phyloP scores from a whole-genome alignment of 1,140 invertebrate genomes.

The Phenacoccus solenopsis region DNA sequence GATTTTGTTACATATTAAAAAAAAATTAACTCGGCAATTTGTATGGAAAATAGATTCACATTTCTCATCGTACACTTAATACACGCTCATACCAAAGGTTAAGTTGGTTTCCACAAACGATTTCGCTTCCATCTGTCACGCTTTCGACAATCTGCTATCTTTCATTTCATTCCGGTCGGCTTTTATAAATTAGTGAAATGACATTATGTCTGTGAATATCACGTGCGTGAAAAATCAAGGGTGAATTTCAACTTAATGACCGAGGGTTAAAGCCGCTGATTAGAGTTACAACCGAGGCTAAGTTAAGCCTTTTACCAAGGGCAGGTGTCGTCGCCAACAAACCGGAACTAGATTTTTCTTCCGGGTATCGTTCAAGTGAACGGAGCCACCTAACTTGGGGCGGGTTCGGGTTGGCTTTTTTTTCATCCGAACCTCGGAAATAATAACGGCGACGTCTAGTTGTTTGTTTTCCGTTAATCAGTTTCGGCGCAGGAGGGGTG shows the following conservation, averaged over 20 bases:
- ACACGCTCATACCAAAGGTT: too few species aligned
- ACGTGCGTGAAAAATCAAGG: slow-evolving; percentile 1
- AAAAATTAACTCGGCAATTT: too few species aligned
- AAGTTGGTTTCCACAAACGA: too few species aligned
- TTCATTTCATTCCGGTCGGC: too few species aligned
- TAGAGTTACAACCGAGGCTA: background rate
- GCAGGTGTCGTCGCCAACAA: background rate
- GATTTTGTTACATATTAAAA: too few species aligned
- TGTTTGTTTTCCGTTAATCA: too few species aligned
- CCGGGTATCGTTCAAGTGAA: background rate
- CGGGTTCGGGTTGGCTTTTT: too few species aligned
- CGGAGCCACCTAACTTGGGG: background rate
- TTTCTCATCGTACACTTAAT: too few species aligned
- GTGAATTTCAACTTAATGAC: background rate
- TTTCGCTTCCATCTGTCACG: background rate
- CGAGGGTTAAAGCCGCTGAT: background rate
- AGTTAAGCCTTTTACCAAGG: background rate
- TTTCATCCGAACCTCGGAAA: too few species aligned
- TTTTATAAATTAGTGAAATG: background rate
- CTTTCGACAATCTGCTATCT: background rate
- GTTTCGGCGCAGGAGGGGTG: too few species aligned
- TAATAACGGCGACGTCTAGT: too few species aligned
- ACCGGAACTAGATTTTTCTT: background rate
- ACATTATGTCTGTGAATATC: slow-evolving; percentile 2
- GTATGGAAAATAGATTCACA: too few species aligned